Evolutionary conservation across 2,888 invertebrate species (phyloP), one percentile per base, ranked within the genome.

Genomic region (Drosophila tanythrix): DNA sequence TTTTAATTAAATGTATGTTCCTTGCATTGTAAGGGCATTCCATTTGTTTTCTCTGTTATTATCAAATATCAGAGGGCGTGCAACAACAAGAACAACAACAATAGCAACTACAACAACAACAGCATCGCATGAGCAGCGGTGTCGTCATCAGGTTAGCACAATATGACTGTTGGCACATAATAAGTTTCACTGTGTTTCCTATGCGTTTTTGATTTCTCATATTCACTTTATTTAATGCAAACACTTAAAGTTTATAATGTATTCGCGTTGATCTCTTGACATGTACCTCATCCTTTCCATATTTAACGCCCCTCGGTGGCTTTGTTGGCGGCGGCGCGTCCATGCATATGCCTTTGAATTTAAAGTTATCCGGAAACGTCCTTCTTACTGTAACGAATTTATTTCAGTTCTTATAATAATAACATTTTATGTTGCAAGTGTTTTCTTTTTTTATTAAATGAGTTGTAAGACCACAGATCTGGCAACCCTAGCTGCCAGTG

Each of bases 241-340:
- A 25, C 40, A 43, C 29, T 55, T 52, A 46, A 11, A 15, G n/a
- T 46, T 50, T 55, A 57, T 27, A 18, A 48, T 36, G 3, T 29
- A n/a, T 35, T 61, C 51, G 21, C 53, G 27, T 15, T 27, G 10
- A 31, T 35, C n/a, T 46, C 53, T 70, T 67, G 35, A 38, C 53
- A 51, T 67, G 11, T 94, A 97, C 97, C 92, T 97, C 97, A 95
- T 97, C 97, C 94, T 96, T 97, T 63, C 96, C 95, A 91, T 96
- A 96, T 94, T 97, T 97, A 55, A 97, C 96, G 70, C 97, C 97
- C 91, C 97, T 94, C 29, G 97, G 97, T 89, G 97, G 97, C 93
- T 97, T 97, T 33, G 96, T 95, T 59, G 97, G 93, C 77, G 97
- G 96, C 80, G 95, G 94, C 60, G 95, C 94, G 83, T 95, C 95